These are phyloP conservation scores for Styela plicata DNA, from an alignment of 23 tunicate genomes.

Conservation along the genomic window DNA sequence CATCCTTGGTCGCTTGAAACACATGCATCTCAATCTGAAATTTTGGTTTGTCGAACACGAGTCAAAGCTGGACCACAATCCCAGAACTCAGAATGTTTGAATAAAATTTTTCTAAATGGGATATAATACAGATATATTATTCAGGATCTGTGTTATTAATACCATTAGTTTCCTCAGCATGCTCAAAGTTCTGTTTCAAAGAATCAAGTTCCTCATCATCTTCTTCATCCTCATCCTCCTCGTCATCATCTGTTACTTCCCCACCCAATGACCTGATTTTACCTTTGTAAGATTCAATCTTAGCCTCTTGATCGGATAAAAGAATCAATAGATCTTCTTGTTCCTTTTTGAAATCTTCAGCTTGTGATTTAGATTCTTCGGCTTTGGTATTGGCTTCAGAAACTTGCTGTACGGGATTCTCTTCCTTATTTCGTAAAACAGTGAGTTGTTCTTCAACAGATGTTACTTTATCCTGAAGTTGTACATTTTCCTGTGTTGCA, in stretches of 20 bases:
- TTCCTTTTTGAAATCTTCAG: constrained; percentile 48
- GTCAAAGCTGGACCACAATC: too few relatives aligned
- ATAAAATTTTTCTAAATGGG: too few relatives aligned
- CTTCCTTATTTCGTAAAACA: background rate
- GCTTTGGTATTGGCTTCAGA: background rate
- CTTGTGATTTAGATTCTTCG: background rate
- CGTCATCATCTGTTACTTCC: constrained; percentile 44
- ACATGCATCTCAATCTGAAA: too few relatives aligned
- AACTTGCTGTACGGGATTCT: background rate
- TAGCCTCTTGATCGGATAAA: constrained; percentile 78
- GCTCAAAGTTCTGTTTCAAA: background rate
- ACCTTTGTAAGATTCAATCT: constrained; percentile 45
- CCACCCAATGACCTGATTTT: constrained; percentile 41
- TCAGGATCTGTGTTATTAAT: background rate
- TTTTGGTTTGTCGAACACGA: too few relatives aligned
- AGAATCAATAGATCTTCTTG: constrained; percentile 86
- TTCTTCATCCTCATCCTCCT: constrained; percentile 15
- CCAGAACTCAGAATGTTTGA: too few relatives aligned
- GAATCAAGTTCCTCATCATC: constrained; percentile 14
- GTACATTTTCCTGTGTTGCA: background rate
- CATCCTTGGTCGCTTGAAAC: too few relatives aligned
- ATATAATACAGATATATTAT: too few relatives aligned
- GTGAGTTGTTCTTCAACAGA: constrained; percentile 8
- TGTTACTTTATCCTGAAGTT: background rate
- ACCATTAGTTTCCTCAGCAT: background rate